Evolutionary conservation across 2,888 invertebrate species (phyloP).

Genomic region (Chrysotoxum bicinctum): DNA sequence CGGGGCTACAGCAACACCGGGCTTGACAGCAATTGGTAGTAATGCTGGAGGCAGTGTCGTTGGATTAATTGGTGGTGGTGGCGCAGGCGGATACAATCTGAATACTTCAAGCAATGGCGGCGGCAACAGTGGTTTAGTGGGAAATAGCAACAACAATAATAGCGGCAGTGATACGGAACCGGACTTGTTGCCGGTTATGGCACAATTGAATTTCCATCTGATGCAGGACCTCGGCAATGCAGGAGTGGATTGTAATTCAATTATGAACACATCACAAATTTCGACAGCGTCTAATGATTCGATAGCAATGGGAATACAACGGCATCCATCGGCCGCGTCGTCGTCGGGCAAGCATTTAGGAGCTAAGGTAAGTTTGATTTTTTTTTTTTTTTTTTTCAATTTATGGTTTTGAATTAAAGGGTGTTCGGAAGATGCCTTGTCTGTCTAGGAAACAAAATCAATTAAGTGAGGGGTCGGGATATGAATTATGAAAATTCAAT

Average conservation of each 20-base stretch:
- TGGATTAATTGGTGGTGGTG: conserved; percentile 57
- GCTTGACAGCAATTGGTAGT: conserved; percentile 54
- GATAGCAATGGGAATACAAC: conserved; percentile 70
- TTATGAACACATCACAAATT: conserved; percentile 82
- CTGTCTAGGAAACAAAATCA: not conserved
- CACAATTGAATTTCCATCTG: conserved; percentile 79
- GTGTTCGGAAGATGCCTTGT: not conserved
- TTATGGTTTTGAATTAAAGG: not conserved
- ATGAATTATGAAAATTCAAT: no score
- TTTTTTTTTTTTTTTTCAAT: not conserved
- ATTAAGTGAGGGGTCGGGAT: no score
- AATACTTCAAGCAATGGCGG: conserved; percentile 38
- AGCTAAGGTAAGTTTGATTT: conserved; percentile 51
- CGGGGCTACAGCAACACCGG: conserved; percentile 72
- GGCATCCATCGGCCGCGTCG: conserved; percentile 42
- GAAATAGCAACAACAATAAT: conserved; percentile 70
- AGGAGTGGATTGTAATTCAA: conserved; percentile 78
- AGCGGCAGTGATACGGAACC: conserved; percentile 75
- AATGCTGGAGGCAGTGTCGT: conserved; percentile 43
- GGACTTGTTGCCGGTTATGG: conserved; percentile 74
- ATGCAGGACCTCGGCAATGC: conserved; percentile 75
- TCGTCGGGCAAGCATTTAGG: conserved; percentile 53
- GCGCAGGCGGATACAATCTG: conserved; percentile 48
- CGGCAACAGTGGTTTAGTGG: conserved; percentile 46
- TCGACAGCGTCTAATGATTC: conserved; percentile 80